Conservation (phyloP, 2,113 vertebrate genomes). For the Chaetura pelagica region DNA sequence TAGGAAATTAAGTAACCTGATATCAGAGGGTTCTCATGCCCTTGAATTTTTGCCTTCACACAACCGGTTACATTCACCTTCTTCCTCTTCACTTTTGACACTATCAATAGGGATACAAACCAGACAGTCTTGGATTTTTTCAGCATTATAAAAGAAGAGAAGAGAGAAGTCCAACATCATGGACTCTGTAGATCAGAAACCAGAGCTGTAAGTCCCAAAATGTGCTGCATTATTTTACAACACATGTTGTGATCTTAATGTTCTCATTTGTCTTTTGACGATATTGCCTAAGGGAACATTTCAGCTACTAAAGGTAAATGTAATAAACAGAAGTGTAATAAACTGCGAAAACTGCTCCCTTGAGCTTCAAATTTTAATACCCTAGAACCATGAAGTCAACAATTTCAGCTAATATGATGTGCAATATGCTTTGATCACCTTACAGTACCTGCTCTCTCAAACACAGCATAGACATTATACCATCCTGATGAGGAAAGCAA, state of each 20-base stretch:
- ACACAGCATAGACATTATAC: neutral
- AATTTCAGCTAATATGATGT: neutral
- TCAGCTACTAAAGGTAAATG: neutral
- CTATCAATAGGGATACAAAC: neutral
- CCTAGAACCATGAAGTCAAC: neutral
- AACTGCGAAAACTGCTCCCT: neutral
- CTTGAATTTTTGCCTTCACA: neutral
- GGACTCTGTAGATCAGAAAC: neutral
- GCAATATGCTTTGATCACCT: neutral
- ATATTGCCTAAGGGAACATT: neutral
- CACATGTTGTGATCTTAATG: neutral
- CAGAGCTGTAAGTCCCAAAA: neutral
- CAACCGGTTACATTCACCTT: constrained; percentile 36
- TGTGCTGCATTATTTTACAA: neutral
- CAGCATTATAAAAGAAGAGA: neutral
- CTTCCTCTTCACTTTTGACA: neutral
- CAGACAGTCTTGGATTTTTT: constrained; percentile 7
- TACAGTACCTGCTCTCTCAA: neutral
- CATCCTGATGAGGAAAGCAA: neutral
- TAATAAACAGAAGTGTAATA: neutral
- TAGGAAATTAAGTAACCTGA: constrained; percentile 34
- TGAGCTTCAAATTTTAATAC: neutral
- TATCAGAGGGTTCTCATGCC: constrained; percentile 7
- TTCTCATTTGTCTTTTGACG: neutral
- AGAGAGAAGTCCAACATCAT: neutral